These are phyloP conservation scores for Rhynchonycteris naso DNA, from an alignment of 2,797 vertebrate genomes.

Conservation along the genomic window DNA sequence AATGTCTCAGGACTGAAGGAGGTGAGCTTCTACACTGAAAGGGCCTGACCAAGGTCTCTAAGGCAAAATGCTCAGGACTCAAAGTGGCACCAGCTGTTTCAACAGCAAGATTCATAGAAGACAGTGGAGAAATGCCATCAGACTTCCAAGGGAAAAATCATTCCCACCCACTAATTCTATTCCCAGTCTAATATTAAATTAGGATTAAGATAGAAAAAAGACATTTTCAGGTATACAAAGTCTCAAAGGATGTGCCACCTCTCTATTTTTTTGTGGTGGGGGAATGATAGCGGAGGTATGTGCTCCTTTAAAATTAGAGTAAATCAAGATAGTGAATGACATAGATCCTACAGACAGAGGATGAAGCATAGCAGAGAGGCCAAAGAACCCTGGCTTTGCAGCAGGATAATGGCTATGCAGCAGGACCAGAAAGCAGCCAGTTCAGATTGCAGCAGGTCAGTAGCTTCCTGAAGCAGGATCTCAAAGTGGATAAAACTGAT, in stretches of 20 bases:
- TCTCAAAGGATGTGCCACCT: not conserved
- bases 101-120: not conserved
- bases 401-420: too few relatives aligned
- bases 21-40: not conserved
- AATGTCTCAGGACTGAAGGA: not conserved
- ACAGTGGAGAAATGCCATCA: not conserved
- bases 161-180: not conserved
- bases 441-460: not conserved
- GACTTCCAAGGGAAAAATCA: not conserved
- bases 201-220: not conserved
- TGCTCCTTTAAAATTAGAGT: not conserved
- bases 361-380: not conserved
- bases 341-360: not conserved
- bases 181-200: not conserved
- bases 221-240: not conserved
- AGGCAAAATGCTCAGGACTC: not conserved
- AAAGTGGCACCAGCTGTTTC: not conserved
- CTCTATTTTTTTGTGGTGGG: not conserved
- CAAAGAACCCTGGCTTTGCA: not conserved
- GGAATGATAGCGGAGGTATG: not conserved
- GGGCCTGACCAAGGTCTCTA: not conserved
- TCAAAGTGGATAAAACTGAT: not conserved
- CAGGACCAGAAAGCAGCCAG: too few relatives aligned
- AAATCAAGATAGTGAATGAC: slow-evolving; percentile 12
- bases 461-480: not conserved